phyloP scores from a whole-genome alignment of 2,888 invertebrate genomes.

The Exocentrus adspersus region DNA sequence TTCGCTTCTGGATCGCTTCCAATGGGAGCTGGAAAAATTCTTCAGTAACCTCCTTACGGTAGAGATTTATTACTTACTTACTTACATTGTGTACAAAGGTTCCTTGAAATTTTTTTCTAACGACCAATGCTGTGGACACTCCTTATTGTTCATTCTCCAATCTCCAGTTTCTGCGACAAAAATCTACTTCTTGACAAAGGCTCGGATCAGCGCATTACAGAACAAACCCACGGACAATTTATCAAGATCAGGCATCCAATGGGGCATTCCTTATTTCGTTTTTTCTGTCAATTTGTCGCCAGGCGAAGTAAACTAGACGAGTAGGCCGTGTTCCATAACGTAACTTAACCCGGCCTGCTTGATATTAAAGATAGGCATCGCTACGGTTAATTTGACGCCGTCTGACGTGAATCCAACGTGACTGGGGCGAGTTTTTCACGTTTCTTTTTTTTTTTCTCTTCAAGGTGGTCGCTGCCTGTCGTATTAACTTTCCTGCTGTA shows the following conservation, averaged over 20 bases:
- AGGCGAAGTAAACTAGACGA: slow-evolving; percentile 24
- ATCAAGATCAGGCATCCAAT: slow-evolving; percentile 22
- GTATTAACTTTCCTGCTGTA: slow-evolving; percentile 51
- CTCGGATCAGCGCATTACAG: slow-evolving; percentile 6
- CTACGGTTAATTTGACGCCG: slow-evolving; percentile 51
- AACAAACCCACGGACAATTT: neutral
- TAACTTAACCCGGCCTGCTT: slow-evolving; percentile 40
- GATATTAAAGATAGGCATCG: slow-evolving; percentile 46
- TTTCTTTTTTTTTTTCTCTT: slow-evolving; percentile 46
- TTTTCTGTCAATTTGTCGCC: slow-evolving; percentile 27
- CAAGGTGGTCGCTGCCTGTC: slow-evolving; percentile 54
- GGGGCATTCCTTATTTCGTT: slow-evolving; percentile 17
- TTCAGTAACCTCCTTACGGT: too few relatives aligned
- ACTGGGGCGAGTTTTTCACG: slow-evolving; percentile 41
- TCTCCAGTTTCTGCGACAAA: neutral
- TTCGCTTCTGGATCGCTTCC: too few relatives aligned
- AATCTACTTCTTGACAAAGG: neutral
- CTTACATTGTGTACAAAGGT: too few relatives aligned
- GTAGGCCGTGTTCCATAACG: slow-evolving; percentile 28
- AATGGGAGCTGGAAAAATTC: too few relatives aligned
- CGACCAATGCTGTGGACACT: too few relatives aligned
- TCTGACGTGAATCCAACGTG: slow-evolving; percentile 47
- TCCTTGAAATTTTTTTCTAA: too few relatives aligned
- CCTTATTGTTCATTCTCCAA: too few relatives aligned
- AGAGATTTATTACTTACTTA: too few relatives aligned